These are phyloP conservation scores for Acanthochromis polyacanthus DNA, from an alignment of 2,113 vertebrate species.

Conservation along the genomic window DNA sequence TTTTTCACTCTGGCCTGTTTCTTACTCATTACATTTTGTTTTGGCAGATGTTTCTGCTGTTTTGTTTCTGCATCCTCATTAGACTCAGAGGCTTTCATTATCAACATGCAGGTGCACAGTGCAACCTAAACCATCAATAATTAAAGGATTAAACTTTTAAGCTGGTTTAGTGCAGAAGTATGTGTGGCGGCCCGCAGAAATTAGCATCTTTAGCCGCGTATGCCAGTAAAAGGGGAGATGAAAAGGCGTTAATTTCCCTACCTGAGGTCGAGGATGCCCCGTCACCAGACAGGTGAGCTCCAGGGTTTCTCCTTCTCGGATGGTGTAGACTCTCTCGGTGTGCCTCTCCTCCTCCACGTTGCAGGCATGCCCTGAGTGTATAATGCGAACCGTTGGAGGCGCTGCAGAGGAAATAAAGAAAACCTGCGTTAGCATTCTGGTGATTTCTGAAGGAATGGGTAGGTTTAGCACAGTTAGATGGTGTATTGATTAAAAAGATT, in stretches of 20 bases:
- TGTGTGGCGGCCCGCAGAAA: slow-evolving; percentile 9
- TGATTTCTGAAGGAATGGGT: slow-evolving; percentile 38
- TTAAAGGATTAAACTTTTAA: slow-evolving; percentile 76
- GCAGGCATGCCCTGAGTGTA: slow-evolving; percentile 96
- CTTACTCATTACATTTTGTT: slow-evolving; percentile 51
- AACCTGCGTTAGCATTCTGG: slow-evolving; percentile 39
- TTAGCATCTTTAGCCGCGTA: background rate
- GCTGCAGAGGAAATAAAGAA: slow-evolving; percentile 80
- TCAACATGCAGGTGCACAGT: slow-evolving; percentile 67
- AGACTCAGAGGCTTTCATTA: slow-evolving; percentile 61
- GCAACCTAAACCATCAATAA: slow-evolving; percentile 73
- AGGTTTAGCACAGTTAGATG: slow-evolving; percentile 46
- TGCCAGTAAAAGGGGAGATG: background rate
- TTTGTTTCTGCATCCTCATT: slow-evolving; percentile 65
- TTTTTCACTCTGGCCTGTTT: slow-evolving; percentile 38
- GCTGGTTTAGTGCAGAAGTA: slow-evolving; percentile 57
- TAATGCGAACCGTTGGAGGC: slow-evolving; percentile 94
- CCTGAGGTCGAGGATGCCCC: slow-evolving; percentile 97
- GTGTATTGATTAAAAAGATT: slow-evolving; percentile 52
- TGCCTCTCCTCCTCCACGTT: slow-evolving; percentile 98
- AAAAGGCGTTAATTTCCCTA: slow-evolving; percentile 51
- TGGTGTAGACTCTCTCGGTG: slow-evolving; percentile 97
- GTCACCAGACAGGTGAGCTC: slow-evolving; percentile 96
- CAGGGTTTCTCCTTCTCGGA: slow-evolving; percentile 95
- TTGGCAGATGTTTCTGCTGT: slow-evolving; percentile 65